Base-by-base conservation (phyloP, 1,140 invertebrate genomes). In the Dolichoris vasculosae region DNA sequence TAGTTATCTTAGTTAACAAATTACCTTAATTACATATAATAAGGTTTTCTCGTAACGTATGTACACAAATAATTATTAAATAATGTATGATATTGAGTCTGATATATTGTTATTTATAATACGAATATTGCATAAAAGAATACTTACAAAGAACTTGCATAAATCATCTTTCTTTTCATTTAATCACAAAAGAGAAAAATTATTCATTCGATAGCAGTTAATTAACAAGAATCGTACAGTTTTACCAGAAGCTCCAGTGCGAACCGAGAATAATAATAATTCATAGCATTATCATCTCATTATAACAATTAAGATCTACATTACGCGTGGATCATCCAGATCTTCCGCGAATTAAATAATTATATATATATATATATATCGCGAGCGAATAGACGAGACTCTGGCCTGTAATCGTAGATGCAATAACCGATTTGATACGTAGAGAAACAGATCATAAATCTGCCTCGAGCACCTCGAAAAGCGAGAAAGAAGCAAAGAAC, bases 361-460 rank as follows among this genome's bases (percentile, higher is more conserved):
- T 75, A 38, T 59, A 35, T 43, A 17, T 51, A 17, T 17, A n/a
- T n/a, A n/a, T n/a, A n/a, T n/a, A 17, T 32, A n/a, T 23, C 17
- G 17, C 32, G 23, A 23, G n/a, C 0, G 38, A 2, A 11, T 48
- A 59, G 48, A 38, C 67, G 20, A 23, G 23, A 46, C 63, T 38
- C 32, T 1, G 0, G 2, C 4, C 46, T 51, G 2, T 38, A 71
- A 79, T 79, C 63, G 23, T 3, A 35, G 73, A 48, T 40, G 30
- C 35, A 82, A 48, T 77, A 73, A 76, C 78, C 69, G 43, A 85
- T 85, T 85, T 73, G 48, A 75, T 82, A 85, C 78, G 51, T 80
- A 32, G 76, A 77, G 51, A 82, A 76, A 76, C 69, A 82, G 55
- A 64, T 32, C 79, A 40, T 82, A 82, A 85, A 82, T 85, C 78